Evolutionary conservation across 2,113 vertebrate species (phyloP), one percentile per base, ranked within the genome.

Genomic region (Myiopsitta monachus): DNA sequence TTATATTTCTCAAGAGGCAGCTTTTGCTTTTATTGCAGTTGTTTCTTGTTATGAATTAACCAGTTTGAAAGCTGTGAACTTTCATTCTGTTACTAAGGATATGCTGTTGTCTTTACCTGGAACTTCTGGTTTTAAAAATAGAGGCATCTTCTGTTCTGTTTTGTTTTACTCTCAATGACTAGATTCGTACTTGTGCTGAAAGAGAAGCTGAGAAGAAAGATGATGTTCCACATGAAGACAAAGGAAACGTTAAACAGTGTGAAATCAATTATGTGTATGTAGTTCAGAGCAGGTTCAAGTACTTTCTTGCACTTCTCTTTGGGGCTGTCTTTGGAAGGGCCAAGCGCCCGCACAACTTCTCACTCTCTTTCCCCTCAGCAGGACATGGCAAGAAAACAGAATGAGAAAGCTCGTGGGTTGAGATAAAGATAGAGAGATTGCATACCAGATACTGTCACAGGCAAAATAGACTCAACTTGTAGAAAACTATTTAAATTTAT

Each of bases 251-350:
- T 90, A 99, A 99, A 93, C 98, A 98, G 69, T 99, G 99, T 93
- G 99, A 99, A 98, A 90, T 99, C 97, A 99, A 98, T 96, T 99
- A 99, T 1, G 99, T 99, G 99, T 99, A 98, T 0, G 99, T 99
- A 94, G 30, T 72, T 87, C 17, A 74, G 28, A 61, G 38, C 18
- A 51, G n/a, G n/a, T 31, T 94, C 36, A 38, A 44, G 8, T 46
- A 24, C 23, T 12, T 13, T 73, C 59, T 74, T 68, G 44, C 5
- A 1, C 19, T 73, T 86, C 44, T 64, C 2, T 39, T 11, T 68
- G 39, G 18, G 26, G 8, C 22, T 1, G 0, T n/a, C 9, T 75
- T 68, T 62, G 15, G n/a, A 69, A 76, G 47, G 23, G 22, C 23
- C 14, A n/a, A 43, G 39, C 7, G 47, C 28, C 15, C 61, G 78